A percentile compares a stretch with the other conserved stretches of the same genome.
These are phyloP conservation scores for Phyllostomus hastatus DNA, from an alignment of 2,113 vertebrate species.

Conservation along the genomic window DNA sequence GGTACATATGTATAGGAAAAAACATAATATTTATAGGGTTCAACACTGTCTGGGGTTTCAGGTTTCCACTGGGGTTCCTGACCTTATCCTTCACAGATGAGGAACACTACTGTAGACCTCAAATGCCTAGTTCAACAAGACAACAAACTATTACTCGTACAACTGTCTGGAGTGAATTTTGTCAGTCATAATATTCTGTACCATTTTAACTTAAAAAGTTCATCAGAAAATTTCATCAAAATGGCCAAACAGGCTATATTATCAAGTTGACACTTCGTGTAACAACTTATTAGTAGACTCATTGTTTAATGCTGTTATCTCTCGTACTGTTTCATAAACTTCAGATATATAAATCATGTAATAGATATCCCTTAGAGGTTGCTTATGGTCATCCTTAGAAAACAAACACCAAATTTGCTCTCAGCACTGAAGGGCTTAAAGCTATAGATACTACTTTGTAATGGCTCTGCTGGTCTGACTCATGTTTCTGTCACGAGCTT, in stretches of 20 bases:
- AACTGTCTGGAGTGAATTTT: background rate
- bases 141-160: background rate
- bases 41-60: background rate
- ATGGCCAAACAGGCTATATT: background rate
- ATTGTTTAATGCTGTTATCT: background rate
- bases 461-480: constrained; percentile 12
- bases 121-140: background rate
- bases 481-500: constrained; percentile 28
- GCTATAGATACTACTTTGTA: background rate
- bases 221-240: constrained; percentile 5
- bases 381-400: background rate
- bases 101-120: background rate
- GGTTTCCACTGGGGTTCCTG: background rate
- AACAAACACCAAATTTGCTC: constrained; percentile 28
- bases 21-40: background rate
- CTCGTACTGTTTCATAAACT: constrained; percentile 31
- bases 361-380: background rate
- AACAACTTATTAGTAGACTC: background rate
- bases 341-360: background rate
- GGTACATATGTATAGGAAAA: background rate
- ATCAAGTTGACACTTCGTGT: background rate
- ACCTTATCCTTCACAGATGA: background rate
- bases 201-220: constrained; percentile 16
- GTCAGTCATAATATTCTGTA: constrained; percentile 4
- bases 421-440: background rate